These are phyloP conservation scores for Promerops cafer DNA, from an alignment of 2,113 vertebrate species.

Conservation along the genomic window DNA sequence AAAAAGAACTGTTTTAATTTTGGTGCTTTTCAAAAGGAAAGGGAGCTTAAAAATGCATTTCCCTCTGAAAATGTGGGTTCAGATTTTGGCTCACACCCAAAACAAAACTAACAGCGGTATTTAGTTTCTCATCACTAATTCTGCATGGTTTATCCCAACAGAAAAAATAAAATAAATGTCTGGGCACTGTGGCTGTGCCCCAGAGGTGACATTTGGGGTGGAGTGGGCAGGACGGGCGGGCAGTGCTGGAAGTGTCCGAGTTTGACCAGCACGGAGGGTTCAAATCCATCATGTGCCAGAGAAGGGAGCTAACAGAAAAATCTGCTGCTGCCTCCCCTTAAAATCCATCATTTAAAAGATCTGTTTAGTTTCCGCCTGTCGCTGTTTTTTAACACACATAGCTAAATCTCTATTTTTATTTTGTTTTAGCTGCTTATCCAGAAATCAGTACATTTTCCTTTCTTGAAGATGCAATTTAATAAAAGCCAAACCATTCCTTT, in stretches of 20 bases:
- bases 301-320: background rate
- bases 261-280: background rate
- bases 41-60: background rate
- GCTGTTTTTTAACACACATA: background rate
- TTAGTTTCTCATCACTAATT: background rate
- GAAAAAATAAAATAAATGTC: background rate
- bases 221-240: background rate
- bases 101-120: background rate
- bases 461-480: conserved; percentile 9
- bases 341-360: background rate
- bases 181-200: background rate
- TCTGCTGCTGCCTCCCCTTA: background rate
- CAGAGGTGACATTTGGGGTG: background rate
- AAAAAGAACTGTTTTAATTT: background rate
- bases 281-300: background rate
- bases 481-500: conserved; percentile 22
- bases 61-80: background rate
- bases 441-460: conserved; percentile 4
- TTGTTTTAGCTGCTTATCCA: background rate
- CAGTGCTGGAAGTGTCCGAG: rapidly evolving
- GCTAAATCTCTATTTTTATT: background rate
- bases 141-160: background rate
- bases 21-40: background rate
- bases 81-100: background rate
- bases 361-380: background rate